Base-by-base conservation (phyloP, 2,113 vertebrate species). In the Chiloscyllium plagiosum region DNA sequence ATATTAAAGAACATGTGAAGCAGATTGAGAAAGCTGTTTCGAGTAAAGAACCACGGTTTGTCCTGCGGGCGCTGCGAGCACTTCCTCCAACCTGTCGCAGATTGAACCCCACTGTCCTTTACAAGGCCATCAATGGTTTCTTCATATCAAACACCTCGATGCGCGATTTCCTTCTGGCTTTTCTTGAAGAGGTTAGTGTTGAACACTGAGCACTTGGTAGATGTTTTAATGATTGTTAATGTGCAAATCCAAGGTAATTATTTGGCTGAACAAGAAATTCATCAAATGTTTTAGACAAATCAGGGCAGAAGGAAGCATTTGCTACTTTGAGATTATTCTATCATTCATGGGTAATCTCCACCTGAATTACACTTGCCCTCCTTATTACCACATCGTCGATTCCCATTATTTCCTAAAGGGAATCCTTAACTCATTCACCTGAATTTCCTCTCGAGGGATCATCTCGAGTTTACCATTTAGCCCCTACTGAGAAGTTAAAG, bases 11-110 rank as follows among this genome's bases (percentile, higher is more conserved):
- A 96, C 99, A 99, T 0, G 99, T 99, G 97, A 99, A 98, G 97
- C 99, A 99, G 98, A 98, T 99, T 2, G 99, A 99, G 97, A 99
- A 99, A 97, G 99, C 99, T 0, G 99, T 99, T 70, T 98, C 98
- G 0, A 99, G 99, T 96, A 99, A 99, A 97, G 99, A 99, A 97
- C 99, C 99, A 0, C 98, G 99, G 0, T 99, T 99, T 0, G 99
- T 99, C 0, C 98, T 99, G 20, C 97, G 99, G 0, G 99, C 99
- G 0, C 97, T 99, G 94, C 96, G 99, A 50, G 99, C 99, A 4
- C 96, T 99, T 80, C 99, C 99, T 42, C 99, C 99, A 96, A 99
- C 99, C 29, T 99, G 99, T 10, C 99, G 99, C 8, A 98, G 99
- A 0, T 98, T 99, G 95, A 99, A 99, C 97, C 97, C 98, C 97